Conservation (phyloP, 2,113 vertebrate species). For the Callorhinus ursinus region DNA sequence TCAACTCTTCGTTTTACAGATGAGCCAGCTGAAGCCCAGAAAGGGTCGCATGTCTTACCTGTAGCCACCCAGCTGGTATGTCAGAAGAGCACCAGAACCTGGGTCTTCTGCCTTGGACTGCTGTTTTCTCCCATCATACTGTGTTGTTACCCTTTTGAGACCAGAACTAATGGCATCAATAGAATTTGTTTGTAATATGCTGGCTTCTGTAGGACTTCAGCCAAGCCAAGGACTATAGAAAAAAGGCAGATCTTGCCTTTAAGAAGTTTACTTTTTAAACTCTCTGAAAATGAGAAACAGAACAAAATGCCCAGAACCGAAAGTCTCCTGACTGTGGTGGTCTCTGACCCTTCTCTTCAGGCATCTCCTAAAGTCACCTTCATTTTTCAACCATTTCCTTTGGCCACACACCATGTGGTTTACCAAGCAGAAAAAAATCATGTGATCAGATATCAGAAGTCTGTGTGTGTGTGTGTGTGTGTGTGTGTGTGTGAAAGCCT, state of each 20-base stretch:
- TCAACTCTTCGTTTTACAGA: background rate
- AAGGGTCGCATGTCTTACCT: background rate
- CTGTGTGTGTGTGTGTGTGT: too few species aligned
- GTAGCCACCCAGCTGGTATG: background rate
- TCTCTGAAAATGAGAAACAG: background rate
- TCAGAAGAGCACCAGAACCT: background rate
- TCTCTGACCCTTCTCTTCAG: background rate
- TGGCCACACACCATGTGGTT: background rate
- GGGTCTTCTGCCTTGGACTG: background rate
- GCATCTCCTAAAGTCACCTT: slow-evolving; percentile 17
- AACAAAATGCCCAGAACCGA: background rate
- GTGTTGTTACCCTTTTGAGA: background rate
- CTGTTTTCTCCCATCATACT: background rate
- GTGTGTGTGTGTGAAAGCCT: background rate
- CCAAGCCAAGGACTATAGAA: background rate
- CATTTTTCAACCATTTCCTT: background rate
- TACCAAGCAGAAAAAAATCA: background rate
- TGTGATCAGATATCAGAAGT: background rate
- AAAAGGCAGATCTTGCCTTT: background rate
- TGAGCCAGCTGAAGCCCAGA: background rate
- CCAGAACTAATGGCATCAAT: background rate
- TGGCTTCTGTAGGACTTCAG: background rate
- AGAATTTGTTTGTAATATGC: background rate
- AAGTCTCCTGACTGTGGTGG: background rate
- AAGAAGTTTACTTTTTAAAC: slow-evolving; percentile 15